Percentiles rank a stretch among this genome's conserved stretches.
These are phyloP conservation scores for Mythimna ferrago DNA, from an alignment of 2,888 invertebrate genomes.

Conservation along the genomic window DNA sequence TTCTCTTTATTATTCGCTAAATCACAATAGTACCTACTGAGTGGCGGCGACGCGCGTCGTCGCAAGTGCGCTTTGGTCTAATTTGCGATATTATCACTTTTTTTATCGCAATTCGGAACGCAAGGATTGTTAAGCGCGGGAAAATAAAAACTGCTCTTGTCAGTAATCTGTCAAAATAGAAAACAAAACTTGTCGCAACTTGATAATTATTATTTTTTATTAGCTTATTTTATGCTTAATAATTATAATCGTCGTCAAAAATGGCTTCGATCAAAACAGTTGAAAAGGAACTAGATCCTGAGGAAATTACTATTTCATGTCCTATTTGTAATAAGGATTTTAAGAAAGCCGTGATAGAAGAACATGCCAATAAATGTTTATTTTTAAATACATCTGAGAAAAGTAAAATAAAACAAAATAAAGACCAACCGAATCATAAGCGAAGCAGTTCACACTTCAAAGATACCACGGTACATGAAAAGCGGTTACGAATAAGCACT, in stretches of 20 bases:
- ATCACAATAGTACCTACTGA: too few species aligned
- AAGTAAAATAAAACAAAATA: constrained; percentile 41
- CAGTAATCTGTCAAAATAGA: neutral
- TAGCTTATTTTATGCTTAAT: neutral
- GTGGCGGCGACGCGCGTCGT: too few species aligned
- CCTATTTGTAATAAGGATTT: constrained; percentile 92
- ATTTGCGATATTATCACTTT: too few species aligned
- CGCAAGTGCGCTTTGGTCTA: too few species aligned
- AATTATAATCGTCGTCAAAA: too few species aligned
- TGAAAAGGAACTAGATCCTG: constrained; percentile 33
- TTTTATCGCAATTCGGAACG: too few species aligned
- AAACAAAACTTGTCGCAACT: neutral
- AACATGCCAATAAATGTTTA: constrained; percentile 93
- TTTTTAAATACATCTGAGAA: constrained; percentile 89
- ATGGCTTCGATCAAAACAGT: constrained; percentile 58
- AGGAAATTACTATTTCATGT: constrained; percentile 80
- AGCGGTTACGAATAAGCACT: constrained; percentile 73
- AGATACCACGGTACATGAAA: constrained; percentile 69
- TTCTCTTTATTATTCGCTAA: too few species aligned
- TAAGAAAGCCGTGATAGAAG: constrained; percentile 88
- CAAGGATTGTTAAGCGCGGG: neutral
- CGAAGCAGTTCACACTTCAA: constrained; percentile 73
- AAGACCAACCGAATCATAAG: constrained; percentile 69
- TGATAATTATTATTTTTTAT: too few species aligned
- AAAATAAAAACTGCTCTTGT: neutral